Conservation (phyloP, 92 coral and sea anemone genomes). For the Actinernus sp. region DNA sequence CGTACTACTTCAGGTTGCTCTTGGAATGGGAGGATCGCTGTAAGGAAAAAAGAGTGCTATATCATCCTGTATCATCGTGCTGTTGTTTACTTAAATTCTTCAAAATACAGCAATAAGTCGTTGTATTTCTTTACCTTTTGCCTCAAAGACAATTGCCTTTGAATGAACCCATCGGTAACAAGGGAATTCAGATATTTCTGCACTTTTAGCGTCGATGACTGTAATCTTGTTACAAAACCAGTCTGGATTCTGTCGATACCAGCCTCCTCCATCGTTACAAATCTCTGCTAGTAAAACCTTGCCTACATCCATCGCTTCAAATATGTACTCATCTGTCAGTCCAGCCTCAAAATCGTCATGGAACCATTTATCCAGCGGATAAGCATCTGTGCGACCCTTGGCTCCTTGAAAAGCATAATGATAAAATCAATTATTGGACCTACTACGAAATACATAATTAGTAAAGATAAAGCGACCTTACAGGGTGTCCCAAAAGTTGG, state of each 20-base stretch:
- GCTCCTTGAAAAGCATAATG: conserved; percentile 72
- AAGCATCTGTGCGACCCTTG: conserved; percentile 75
- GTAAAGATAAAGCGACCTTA: no score
- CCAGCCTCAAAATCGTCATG: conserved; percentile 74
- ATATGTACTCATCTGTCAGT: conserved; percentile 43
- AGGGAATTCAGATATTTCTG: conserved; percentile 49
- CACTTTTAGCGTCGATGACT: conserved; percentile 28
- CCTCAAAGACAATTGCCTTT: conserved; percentile 54
- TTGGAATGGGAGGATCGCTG: conserved; percentile 55
- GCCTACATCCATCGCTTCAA: conserved; percentile 82
- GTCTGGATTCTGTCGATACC: conserved; percentile 31
- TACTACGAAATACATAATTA: no score
- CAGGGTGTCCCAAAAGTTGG: no score
- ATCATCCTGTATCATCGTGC: no score
- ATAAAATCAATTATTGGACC: no score
- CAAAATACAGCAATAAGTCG: no score
- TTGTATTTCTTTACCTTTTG: no score
- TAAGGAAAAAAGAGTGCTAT: no score
- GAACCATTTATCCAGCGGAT: conserved; percentile 61
- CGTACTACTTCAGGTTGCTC: conserved; percentile 54
- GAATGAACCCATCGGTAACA: conserved; percentile 74
- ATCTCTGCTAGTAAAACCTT: conserved; percentile 63
- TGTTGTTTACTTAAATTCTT: no score
- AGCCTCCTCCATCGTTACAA: conserved; percentile 59
- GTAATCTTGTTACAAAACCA: conserved; percentile 78